phyloP scores from a whole-genome alignment of 92 coral and sea anemone species.

The Paramuricea clavata region DNA sequence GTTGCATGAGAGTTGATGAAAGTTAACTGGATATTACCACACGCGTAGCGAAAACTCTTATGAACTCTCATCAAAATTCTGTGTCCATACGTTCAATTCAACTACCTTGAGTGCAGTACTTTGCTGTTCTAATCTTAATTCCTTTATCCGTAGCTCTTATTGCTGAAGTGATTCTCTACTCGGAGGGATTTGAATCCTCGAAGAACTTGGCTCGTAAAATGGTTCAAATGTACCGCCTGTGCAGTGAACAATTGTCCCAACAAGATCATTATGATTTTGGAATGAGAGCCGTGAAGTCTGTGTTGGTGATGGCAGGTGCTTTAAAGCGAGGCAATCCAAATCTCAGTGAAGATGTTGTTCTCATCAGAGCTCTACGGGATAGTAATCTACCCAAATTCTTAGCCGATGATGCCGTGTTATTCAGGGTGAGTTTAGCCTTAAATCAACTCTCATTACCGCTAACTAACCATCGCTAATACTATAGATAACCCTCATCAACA shows the following conservation, averaged over 20 bases:
- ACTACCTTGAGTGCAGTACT: not conserved
- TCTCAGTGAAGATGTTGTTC: conserved; percentile 92
- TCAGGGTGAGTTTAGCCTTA: conserved; percentile 77
- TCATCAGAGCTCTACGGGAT: conserved; percentile 93
- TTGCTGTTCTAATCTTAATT: not conserved
- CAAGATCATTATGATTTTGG: conserved; percentile 99
- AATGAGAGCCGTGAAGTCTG: conserved; percentile 99
- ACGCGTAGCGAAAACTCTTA: too few species aligned
- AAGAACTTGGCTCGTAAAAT: conserved; percentile 98
- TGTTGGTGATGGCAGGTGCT: conserved; percentile 99
- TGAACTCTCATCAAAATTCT: too few species aligned
- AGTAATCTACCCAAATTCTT: conserved; percentile 98
- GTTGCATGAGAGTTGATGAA: too few species aligned
- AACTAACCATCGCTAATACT: too few species aligned
- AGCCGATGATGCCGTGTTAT: conserved; percentile 91
- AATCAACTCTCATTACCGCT: not conserved
- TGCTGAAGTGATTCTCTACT: conserved; percentile 98
- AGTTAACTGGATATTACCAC: too few species aligned
- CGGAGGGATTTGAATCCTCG: conserved; percentile 99
- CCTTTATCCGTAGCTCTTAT: conserved; percentile 76
- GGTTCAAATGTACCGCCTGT: conserved; percentile 99
- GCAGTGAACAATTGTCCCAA: conserved; percentile 97
- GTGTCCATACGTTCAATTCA: too few species aligned
- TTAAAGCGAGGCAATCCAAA: conserved; percentile 97
- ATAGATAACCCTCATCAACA: too few species aligned